Conservation (phyloP, 1,140 invertebrate species). For the Antheraea pernyi region DNA sequence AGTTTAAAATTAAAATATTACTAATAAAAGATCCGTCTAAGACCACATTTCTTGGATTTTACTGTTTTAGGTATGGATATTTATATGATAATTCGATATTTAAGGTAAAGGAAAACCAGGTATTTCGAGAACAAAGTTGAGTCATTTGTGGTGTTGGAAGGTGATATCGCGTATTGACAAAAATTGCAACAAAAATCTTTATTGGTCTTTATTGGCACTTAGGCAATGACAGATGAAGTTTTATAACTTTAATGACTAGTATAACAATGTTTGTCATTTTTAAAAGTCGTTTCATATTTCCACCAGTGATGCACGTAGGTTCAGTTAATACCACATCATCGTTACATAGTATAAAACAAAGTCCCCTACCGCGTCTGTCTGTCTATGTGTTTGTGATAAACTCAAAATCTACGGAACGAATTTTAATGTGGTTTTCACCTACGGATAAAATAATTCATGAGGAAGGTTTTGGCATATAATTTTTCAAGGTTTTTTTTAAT, state of each 20-base stretch:
- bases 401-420: no score
- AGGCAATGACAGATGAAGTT: not conserved
- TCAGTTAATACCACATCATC: not conserved
- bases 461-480: no score
- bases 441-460: no score
- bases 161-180: not conserved
- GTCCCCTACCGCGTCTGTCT: no score
- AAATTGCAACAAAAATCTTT: not conserved
- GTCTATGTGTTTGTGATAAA: no score
- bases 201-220: not conserved
- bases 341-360: no score
- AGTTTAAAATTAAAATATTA: not conserved
- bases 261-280: not conserved
- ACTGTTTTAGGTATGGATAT: not conserved
- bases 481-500: no score
- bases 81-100: not conserved
- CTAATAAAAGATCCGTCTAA: not conserved
- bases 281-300: not conserved
- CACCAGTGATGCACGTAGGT: not conserved
- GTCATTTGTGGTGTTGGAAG: not conserved
- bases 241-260: not conserved
- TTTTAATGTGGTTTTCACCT: no score
- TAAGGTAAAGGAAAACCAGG: conserved; percentile 2
- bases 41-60: not conserved
- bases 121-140: not conserved